Evolutionary conservation across 2,797 vertebrate genomes (phyloP).

Genomic region (Premnoplex brunnescens): DNA sequence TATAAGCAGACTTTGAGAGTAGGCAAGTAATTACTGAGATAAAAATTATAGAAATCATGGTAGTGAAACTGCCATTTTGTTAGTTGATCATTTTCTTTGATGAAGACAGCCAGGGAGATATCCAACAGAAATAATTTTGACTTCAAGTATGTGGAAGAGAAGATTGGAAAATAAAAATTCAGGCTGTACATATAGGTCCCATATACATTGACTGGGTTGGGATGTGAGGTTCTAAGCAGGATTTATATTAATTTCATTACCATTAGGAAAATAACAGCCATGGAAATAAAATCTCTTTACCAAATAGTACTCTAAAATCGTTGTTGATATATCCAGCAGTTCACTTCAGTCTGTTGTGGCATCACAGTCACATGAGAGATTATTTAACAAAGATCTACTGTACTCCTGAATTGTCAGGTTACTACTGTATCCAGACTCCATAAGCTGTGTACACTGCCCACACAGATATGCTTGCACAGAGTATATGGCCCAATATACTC

Average conservation of each 20-base stretch:
- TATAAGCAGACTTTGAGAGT: background rate
- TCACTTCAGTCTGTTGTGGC: background rate
- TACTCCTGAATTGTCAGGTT: background rate
- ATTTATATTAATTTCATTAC: background rate
- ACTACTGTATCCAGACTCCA: background rate
- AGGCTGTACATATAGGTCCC: background rate
- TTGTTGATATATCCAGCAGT: background rate
- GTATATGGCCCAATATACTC: background rate
- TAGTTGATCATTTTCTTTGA: background rate
- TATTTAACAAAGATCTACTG: background rate
- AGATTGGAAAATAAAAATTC: background rate
- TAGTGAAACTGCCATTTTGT: background rate
- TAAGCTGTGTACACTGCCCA: background rate
- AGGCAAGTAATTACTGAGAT: background rate
- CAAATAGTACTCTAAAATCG: background rate
- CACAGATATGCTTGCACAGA: background rate
- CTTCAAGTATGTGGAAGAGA: background rate
- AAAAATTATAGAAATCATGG: background rate
- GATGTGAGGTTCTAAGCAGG: background rate
- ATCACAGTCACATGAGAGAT: background rate
- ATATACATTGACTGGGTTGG: accelerated
- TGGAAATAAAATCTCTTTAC: background rate
- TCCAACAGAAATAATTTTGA: background rate
- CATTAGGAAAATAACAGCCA: background rate
- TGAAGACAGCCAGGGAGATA: background rate